Base-by-base conservation (phyloP, 2,113 vertebrate species). In the Haemorhous mexicanus region DNA sequence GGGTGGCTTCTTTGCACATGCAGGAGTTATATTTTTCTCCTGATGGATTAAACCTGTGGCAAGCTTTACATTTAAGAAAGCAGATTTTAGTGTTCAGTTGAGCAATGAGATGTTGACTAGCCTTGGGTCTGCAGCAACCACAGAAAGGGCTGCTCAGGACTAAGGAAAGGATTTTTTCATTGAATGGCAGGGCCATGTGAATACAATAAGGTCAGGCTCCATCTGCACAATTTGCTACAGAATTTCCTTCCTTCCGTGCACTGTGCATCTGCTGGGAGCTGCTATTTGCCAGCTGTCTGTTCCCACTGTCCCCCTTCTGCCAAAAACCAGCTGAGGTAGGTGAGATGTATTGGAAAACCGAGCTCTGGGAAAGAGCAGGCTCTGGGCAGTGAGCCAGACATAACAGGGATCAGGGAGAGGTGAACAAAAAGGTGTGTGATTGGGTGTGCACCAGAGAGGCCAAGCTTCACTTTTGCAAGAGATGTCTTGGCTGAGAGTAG, bases 241-340 rank as follows among this genome's bases (percentile, higher is more conserved):
- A 82, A 88, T 96, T 97, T 97, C 96, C 96, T 96, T 97, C 95
- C 96, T 96, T 89, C 39, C 43, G 72, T 52, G 39, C 3, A 6
- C 64, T 81, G 55, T 1, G 5, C 87, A 93, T 96, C 87, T 95
- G 92, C 85, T 93, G 63, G 91, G 79, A 93, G 44, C 55, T 81
- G 59, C 76, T 94, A 70, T 91, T 90, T 86, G 88, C 93, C 87
- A 96, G 67, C 75, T 96, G 92, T 85, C 59, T 32, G 82, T 90
- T 95, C 68, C 73, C 73, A 64, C 80, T 87, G 64, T 47, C 44
- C 41, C 47, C 4, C 24, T 74, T 70, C 61, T 92, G 70, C 87
- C 76, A 94, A 93, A 87, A 95, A 63, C 4, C 37, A 74, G 75
- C 72, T 75, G 88, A 93, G 64, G 59, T 90, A 81, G 85, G 64